Conservation (phyloP, 2,797 vertebrate genomes). For the Onychomys leucogaster region DNA sequence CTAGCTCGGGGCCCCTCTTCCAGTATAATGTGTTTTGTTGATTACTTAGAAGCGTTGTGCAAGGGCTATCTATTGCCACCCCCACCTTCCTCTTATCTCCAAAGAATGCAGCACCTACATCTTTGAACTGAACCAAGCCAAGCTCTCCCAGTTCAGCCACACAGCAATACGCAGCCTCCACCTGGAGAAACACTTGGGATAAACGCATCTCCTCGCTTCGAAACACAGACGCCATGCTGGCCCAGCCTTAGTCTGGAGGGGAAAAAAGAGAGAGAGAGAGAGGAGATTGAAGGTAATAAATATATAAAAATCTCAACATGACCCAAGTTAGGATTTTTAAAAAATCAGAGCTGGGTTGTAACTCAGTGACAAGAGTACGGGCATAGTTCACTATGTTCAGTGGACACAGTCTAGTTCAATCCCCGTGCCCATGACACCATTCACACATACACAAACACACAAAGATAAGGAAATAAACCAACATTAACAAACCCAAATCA, state of each 20-base stretch:
- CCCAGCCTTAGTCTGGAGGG: not conserved
- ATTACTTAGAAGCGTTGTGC: not conserved
- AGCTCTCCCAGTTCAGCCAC: conserved; percentile 90
- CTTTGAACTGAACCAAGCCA: conserved; percentile 90
- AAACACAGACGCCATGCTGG: conserved; percentile 87
- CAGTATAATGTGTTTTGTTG: not conserved
- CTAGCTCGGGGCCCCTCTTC: not conserved
- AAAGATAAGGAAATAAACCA: not conserved
- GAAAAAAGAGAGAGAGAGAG: not conserved
- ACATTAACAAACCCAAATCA: not conserved
- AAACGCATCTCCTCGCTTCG: conserved; percentile 91
- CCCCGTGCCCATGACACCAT: not conserved
- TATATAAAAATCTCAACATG: not conserved
- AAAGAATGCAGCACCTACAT: conserved; percentile 85
- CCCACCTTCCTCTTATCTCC: conserved; percentile 28
- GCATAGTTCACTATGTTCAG: not conserved
- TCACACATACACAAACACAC: not conserved
- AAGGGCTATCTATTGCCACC: not conserved
- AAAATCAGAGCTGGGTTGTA: not conserved
- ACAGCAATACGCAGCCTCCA: conserved; percentile 91
- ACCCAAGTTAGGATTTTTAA: not conserved
- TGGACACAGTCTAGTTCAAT: not conserved
- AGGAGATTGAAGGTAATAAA: not conserved
- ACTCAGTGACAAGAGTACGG: not conserved
- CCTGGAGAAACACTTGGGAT: conserved; percentile 90